Conservation (phyloP, 2,797 vertebrate species). For the Betta splendens region DNA sequence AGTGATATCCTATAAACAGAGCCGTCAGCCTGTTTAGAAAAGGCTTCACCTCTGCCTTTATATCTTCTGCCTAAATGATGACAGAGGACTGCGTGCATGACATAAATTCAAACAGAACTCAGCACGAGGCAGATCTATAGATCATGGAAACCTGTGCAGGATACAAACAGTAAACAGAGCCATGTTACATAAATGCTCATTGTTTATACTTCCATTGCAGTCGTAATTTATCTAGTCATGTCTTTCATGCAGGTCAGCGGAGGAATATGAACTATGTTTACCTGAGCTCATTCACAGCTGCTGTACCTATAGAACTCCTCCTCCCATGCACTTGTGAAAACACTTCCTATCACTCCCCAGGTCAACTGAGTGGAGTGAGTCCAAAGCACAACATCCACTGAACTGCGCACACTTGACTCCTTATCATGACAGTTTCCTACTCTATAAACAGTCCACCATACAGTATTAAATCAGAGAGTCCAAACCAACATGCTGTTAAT, state of each 20-base stretch:
- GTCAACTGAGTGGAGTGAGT: neutral
- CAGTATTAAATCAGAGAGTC: conserved; percentile 9
- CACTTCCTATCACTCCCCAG: neutral
- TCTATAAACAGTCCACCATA: conserved; percentile 38
- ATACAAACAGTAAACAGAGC: neutral
- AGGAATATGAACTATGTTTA: too few relatives aligned
- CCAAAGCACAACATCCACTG: conserved; percentile 25
- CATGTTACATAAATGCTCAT: neutral
- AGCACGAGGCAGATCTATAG: neutral
- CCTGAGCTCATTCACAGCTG: conserved; percentile 1
- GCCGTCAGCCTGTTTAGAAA: conserved; percentile 36
- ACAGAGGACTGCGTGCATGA: conserved; percentile 6
- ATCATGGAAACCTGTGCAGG: too few relatives aligned
- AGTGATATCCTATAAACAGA: conserved; percentile 21
- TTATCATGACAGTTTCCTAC: conserved; percentile 21
- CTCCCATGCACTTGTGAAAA: conserved; percentile 6
- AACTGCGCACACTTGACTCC: conserved; percentile 16
- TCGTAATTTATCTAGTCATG: neutral
- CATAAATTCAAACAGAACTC: neutral
- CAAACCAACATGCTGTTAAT: neutral
- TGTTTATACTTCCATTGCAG: neutral
- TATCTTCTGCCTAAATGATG: conserved; percentile 21
- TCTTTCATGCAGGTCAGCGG: neutral
- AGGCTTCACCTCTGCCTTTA: conserved; percentile 1
- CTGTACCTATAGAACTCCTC: too few relatives aligned